Evolutionary conservation across 2,797 vertebrate genomes (phyloP).

Genomic region (Enteromius viviparus): DNA sequence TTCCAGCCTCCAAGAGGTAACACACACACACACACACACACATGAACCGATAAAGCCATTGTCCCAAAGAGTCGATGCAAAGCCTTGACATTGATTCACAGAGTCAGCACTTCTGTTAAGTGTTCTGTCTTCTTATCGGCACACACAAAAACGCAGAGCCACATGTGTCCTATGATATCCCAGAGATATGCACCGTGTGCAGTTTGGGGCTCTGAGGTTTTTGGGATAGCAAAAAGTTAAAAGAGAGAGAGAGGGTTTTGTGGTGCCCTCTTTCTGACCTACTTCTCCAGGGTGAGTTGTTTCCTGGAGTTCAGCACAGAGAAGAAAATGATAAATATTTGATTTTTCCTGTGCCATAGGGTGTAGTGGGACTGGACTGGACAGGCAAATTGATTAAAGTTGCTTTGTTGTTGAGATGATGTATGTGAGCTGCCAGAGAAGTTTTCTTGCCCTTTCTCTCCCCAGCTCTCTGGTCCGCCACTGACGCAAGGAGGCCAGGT

Average conservation of each 20-base stretch:
- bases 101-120: constrained; percentile 37
- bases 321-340: constrained; percentile 59
- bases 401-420: constrained; percentile 65
- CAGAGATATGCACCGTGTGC: constrained; percentile 29
- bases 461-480: constrained; percentile 45
- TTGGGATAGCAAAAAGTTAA: constrained; percentile 35
- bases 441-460: constrained; percentile 61
- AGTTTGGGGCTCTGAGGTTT: constrained; percentile 27
- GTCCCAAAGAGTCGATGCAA: constrained; percentile 17
- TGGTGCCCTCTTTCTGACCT: constrained; percentile 55
- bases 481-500: constrained; percentile 61
- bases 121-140: background rate
- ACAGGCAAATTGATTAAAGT: constrained; percentile 66
- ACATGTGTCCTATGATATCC: constrained; percentile 15
- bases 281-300: constrained; percentile 54
- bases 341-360: constrained; percentile 54
- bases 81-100: constrained; percentile 27
- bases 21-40: constrained; percentile 31
- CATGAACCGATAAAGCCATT: background rate
- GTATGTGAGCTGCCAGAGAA: constrained; percentile 66
- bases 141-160: background rate
- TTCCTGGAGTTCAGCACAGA: constrained; percentile 56
- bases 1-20: constrained; percentile 94
- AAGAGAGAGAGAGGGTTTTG: constrained; percentile 25
- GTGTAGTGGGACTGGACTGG: constrained; percentile 58